phyloP scores from a whole-genome alignment of 2,888 invertebrate species.

The Pammene fasciana region DNA sequence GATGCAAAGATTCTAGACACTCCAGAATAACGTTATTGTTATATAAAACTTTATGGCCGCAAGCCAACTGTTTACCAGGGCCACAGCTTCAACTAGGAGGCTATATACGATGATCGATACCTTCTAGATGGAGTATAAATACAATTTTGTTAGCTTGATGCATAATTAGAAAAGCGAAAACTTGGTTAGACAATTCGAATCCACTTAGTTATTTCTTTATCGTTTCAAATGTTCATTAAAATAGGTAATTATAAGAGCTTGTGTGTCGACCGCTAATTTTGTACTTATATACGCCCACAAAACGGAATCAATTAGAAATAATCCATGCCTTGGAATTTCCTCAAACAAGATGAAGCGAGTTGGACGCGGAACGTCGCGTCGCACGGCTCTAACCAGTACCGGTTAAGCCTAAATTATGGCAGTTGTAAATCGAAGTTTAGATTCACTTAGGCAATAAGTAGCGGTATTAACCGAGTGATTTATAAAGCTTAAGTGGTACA shows the following conservation, averaged over 20 bases:
- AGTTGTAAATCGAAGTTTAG: slow-evolving; percentile 31
- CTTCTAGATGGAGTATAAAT: background rate
- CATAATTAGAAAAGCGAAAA: no score
- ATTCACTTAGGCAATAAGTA: slow-evolving; percentile 32
- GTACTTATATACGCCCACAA: background rate
- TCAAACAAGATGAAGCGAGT: slow-evolving; percentile 7
- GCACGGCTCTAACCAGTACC: background rate
- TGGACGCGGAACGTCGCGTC: background rate
- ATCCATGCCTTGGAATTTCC: background rate
- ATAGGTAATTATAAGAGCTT: no score
- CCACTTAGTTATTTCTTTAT: no score
- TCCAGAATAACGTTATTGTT: background rate
- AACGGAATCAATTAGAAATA: background rate
- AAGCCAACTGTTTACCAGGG: slow-evolving; percentile 13
- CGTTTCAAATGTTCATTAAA: no score
- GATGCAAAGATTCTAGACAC: no score
- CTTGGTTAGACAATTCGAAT: no score
- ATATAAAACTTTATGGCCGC: background rate
- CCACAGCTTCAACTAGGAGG: background rate
- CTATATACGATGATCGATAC: background rate
- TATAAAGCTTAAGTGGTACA: slow-evolving; percentile 15
- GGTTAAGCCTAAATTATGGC: slow-evolving; percentile 33
- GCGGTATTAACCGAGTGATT: slow-evolving; percentile 29
- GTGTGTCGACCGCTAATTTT: no score
- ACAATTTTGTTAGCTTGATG: background rate